phyloP scores from a whole-genome alignment of 2,888 invertebrate species.

The Hemithea aestivaria region DNA sequence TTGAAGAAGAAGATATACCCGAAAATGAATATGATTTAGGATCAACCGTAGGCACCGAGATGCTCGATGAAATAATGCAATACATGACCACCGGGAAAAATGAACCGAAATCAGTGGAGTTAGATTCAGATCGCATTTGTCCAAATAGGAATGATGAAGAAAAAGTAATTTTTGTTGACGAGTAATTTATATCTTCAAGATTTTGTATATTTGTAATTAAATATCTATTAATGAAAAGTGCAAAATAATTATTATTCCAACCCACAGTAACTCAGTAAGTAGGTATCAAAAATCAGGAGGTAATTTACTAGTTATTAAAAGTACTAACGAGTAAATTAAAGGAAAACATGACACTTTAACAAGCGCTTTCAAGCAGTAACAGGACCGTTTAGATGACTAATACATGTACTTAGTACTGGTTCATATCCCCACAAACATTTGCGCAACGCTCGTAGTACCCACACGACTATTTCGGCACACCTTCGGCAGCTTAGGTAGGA shows the following conservation, averaged over 20 bases:
- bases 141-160: slow-evolving; percentile 58
- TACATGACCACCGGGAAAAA: slow-evolving; percentile 55
- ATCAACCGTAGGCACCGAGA: slow-evolving; percentile 41
- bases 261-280: too few relatives aligned
- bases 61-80: slow-evolving; percentile 68
- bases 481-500: slow-evolving; percentile 12
- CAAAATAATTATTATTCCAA: too few relatives aligned
- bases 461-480: slow-evolving; percentile 43
- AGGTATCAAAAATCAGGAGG: too few relatives aligned
- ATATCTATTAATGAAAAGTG: too few relatives aligned
- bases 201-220: too few relatives aligned
- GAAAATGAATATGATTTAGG: slow-evolving; percentile 9
- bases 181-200: slow-evolving; percentile 25
- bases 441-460: slow-evolving; percentile 35
- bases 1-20: slow-evolving; percentile 17
- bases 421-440: slow-evolving; percentile 24
- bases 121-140: slow-evolving; percentile 47
- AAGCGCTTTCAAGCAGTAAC: not conserved
- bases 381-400: slow-evolving; percentile 14
- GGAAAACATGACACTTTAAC: slow-evolving; percentile 11
- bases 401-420: too few relatives aligned
- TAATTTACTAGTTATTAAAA: too few relatives aligned
- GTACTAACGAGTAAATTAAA: too few relatives aligned
- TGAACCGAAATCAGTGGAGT: slow-evolving; percentile 31
- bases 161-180: slow-evolving; percentile 55